Base-by-base conservation (phyloP, 2,797 vertebrate species). In the Semotilus atromaculatus region DNA sequence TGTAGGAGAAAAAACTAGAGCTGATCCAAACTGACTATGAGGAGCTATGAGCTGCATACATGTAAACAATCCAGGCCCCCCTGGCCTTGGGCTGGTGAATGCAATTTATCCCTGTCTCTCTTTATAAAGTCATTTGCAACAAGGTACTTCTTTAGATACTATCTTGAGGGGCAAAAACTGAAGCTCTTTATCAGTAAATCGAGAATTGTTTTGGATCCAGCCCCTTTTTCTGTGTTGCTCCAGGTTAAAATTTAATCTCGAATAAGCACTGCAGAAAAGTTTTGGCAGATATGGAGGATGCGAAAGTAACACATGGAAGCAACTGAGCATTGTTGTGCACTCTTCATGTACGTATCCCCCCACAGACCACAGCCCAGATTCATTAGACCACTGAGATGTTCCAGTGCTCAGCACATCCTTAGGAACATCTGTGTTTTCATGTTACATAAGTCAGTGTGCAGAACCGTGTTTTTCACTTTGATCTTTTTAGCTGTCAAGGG, bases 341-440 rank as follows among this genome's bases (percentile, higher is more conserved):
- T 81, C 75, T 48, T 81, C 58, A 66, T 9, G 64, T 58, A 51
- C 43, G 55, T 48, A 66, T 72, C 48, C 62, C 84, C 81, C 78
- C 34, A 55, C 78, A 84, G 86, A 84, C 77, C 55, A 67, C 74
- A 67, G 75, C 75, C 68, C 67, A 86, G 76, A 83, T 85, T 80
- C 85, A 86, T 85, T 89, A 83, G 71, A 78, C 75, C 67, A 80
- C 45, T 72, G 80, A 85, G 75, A 72, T 68, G 79, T 82, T 85
- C 78, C 82, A 75, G 79, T 29, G 64, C 77, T 86, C 84, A 84
- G 77, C 84, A 87, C 78, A 72, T 82, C 78, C 72, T 36, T 43
- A 75, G 29, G 74, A 85, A 85, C 88, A 88, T 86, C 85, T 85
- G 86, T 86, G 78, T 79, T 87, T 86, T 87, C 78, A 48, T 81